Base-by-base conservation (phyloP, 2,797 vertebrate species). In the Oreochromis grahami region DNA sequence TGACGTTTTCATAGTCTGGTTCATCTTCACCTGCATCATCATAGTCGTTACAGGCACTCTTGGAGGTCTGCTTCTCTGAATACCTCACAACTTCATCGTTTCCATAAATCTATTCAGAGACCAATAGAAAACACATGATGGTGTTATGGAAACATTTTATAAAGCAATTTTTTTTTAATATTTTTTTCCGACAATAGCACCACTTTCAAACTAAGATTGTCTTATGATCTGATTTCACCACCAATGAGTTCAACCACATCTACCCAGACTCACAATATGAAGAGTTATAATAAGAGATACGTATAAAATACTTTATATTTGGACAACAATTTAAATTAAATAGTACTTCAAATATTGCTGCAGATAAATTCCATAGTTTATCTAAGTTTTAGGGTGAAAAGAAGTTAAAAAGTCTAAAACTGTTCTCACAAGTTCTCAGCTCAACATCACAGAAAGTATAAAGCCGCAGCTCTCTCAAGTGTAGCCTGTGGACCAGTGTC, bases 1-100 rank as follows among this genome's bases (percentile, higher is more conserved):
- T 3, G 3, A 6, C 1, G 65, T 86, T 86, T 53, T 83, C 9
- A 79, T 88, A 15, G 0, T 88, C 86, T 17, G 34, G 21, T 55
- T 77, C 34, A 38, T 55, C 76, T 53, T 41, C 76, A 77, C 19
- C n/a, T 12, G 34, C 51, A 26, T 41, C 34, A 10, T 77, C 21
- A 41, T 17, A 26, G 12, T n/a, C 6, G 1, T 55, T 41, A 19
- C 6, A 77, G 76, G 21, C 21, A 2, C 15, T 17, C 11, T 60
- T 48, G 48, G 50, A 68, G 51, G 68, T 26, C 1, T 55, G n/a
- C 19, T 15, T 76, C 32, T 53, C 38, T 41, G 34, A 24, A 53
- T 19, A 38, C 14, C 6, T 19, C 36, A 41, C 36, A 26, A 5
- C n/a, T 24, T 77, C 36, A 11, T 55, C 0, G 7, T 77, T 77